Base-by-base conservation (phyloP, 1,140 invertebrate species). In the Drosophila pruinosa region DNA sequence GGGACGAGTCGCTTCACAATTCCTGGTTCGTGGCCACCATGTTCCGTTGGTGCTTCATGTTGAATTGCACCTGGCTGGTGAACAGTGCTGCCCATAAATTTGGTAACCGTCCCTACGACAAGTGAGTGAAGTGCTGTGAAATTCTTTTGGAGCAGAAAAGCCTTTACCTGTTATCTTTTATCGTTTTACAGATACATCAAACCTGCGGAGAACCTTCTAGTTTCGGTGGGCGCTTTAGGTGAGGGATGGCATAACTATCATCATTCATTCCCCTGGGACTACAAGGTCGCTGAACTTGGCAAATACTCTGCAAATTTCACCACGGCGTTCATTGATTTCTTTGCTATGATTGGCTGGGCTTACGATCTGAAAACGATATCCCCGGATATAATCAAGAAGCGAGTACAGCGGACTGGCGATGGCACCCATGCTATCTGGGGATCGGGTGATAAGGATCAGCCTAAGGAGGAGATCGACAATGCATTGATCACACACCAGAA, bases 231-330 rank as follows among this genome's bases (percentile, higher is more conserved):
- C 41, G 94, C 95, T 0, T 89, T 96, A 1, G 96, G 96, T 0
- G 96, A 97, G 92, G 97, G 97, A 2, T 98, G 96, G 94, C 97
- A 98, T 91, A 98, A 98, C 91, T 99, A 98, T 91, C 97, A 99
- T 88, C 97, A 99, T 91, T 95, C 96, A 0, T 99, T 99, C 92
- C 98, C 98, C 0, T 89, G 96, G 94, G 98, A 99, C 90, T 98
- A 98, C 93, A 96, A 97, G 89, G 95, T 96, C 0, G 93, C 95
- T 3, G 96, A 97, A 82, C 92, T 96, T 1, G 96, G 97, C 24
- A 94, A 94, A 78, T 96, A 95, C 91, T 92, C 93, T 4, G 90
- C 95, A 0, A 99, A 98, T 86, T 92, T 95, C 38, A 97, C 97
- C 0, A 96, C 95, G 0, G 92, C 93, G 0, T 97, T 98, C 88